phyloP scores from a whole-genome alignment of 2,113 vertebrate species.

The Panurus biarmicus region DNA sequence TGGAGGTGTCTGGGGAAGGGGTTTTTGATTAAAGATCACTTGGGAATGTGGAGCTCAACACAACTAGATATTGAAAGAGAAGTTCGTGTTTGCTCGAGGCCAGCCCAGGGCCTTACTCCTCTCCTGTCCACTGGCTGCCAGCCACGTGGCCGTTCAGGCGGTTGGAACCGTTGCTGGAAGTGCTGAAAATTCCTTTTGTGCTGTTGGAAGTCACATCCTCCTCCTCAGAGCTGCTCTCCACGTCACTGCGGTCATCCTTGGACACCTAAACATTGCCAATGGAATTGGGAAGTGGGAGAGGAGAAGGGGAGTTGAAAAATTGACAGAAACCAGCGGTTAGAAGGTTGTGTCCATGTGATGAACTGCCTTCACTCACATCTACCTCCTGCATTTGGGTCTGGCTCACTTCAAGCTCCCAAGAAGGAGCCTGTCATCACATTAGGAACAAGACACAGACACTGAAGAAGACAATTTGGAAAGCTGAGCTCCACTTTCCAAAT shows the following conservation, averaged over 20 bases:
- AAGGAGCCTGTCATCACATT: background rate
- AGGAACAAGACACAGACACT: background rate
- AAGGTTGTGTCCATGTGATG: background rate
- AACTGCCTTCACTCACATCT: background rate
- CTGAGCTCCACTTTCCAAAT: background rate
- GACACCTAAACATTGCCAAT: constrained; percentile 71
- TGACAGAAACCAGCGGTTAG: background rate
- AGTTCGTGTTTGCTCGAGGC: constrained; percentile 41
- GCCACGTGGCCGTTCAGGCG: constrained; percentile 82
- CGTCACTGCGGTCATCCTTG: constrained; percentile 93
- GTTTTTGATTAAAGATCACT: constrained; percentile 57
- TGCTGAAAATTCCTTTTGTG: constrained; percentile 55
- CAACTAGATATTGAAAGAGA: constrained; percentile 35
- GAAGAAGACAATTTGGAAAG: background rate
- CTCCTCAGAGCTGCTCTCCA: constrained; percentile 96
- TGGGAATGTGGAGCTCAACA: constrained; percentile 48
- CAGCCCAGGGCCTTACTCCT: constrained; percentile 39
- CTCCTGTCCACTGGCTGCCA: constrained; percentile 68
- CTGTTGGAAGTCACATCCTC: constrained; percentile 66
- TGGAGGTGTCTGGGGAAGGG: constrained; percentile 41
- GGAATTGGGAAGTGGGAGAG: background rate
- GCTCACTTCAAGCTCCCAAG: background rate
- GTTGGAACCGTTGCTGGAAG: constrained; percentile 78
- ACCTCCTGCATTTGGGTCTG: background rate
- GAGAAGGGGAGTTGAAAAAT: background rate